Evolutionary conservation across 1,140 invertebrate genomes (phyloP).

Genomic region (Panagrolaimus sp.): DNA sequence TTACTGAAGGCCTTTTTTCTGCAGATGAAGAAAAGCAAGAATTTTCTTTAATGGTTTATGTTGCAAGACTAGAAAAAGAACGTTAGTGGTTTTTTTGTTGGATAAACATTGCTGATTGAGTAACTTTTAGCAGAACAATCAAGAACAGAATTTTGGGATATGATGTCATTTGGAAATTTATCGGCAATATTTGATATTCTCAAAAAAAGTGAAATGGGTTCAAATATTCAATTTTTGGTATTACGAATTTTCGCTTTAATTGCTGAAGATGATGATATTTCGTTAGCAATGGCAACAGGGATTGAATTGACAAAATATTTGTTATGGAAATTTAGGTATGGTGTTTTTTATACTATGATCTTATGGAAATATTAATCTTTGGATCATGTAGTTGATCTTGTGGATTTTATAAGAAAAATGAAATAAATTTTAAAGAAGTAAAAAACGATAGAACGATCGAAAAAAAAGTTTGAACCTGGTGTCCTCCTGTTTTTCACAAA

Average conservation of each 20-base stretch:
- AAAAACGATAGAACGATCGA: no score
- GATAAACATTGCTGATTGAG: no score
- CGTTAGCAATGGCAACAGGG: neutral
- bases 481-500: no score
- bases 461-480: no score
- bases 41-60: constrained; percentile 4
- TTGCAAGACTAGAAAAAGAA: neutral
- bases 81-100: neutral
- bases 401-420: no score
- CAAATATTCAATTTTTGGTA: neutral
- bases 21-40: neutral
- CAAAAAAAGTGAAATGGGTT: neutral
- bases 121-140: neutral
- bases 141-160: constrained; percentile 4
- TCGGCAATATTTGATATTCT: neutral
- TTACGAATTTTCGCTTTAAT: neutral
- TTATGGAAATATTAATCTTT: no score
- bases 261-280: neutral
- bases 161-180: neutral
- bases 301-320: neutral
- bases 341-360: no score
- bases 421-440: no score
- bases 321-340: constrained; percentile 5
- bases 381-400: no score
- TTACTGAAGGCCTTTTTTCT: neutral